Evolutionary conservation across 2,113 vertebrate species (phyloP), one percentile per base, ranked within the genome.

Genomic region (Sitta europaea): DNA sequence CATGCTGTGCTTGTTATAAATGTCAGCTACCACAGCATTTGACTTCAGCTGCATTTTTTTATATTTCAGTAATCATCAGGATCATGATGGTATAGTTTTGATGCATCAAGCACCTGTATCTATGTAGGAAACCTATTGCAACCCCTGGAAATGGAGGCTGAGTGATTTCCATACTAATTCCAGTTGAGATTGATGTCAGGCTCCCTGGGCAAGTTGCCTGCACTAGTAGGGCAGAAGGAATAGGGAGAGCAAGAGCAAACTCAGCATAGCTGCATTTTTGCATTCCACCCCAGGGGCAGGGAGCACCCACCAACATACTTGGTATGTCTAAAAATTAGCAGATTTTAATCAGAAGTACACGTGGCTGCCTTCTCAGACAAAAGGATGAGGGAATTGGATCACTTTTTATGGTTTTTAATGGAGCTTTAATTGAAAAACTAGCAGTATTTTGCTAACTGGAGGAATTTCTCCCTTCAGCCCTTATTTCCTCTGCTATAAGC

Each of bases 251-350:
- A 79, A 38, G 16, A 78, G 10, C 28, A 90, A 65, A 48, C 10
- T 43, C 40, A 57, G 21, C 4, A 5, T 9, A 45, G 19, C 20
- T 6, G 42, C 0, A 0, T 61, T 75, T 68, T 28, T 82, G 31
- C 59, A 12, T 76, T 59, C 13, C 7, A 19, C 7, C 18, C 9
- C 28, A 58, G n/a, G 9, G 6, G 15, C 6, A 36, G 7, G 40
- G 28, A 72, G 11, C 4, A 2, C 43, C 24, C 22, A 33, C 20
- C 53, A 68, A 29, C 13, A 59, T 40, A 78, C 6, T n/a, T 45
- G 24, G 9, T 61, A 21, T 66, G 31, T 50, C 38, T n/a, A 73
- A 65, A 75, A 87, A 36, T 4, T 14, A 42, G 36, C 28, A 76
- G 17, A 47, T 61, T 71, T 91, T 86, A 77, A 42, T 45, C 38